Evolutionary conservation across 1,140 invertebrate species (phyloP).

Genomic region (Penaeus vannamei): DNA sequence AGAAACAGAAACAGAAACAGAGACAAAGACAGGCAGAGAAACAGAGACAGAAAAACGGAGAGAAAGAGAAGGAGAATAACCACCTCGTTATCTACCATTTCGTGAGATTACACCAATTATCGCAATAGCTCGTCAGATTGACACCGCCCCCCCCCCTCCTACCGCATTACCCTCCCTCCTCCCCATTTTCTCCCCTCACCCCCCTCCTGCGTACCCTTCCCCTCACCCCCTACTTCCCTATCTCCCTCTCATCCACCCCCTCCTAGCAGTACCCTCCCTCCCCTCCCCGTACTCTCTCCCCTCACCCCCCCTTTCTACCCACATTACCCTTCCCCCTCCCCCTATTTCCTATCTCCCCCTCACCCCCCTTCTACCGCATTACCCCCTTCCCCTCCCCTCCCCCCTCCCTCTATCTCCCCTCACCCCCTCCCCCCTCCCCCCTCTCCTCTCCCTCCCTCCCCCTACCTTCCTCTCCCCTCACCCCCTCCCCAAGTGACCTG

Average conservation of each 20-base stretch:
- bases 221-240: not conserved
- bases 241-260: not conserved
- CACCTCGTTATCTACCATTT: no score
- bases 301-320: not conserved
- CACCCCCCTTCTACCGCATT: not conserved
- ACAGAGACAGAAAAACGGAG: slow-evolving; percentile 18
- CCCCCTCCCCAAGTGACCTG: no score
- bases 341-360: not conserved
- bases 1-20: no score
- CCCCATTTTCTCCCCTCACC: not conserved
- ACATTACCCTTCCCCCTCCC: not conserved
- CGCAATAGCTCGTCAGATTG: no score
- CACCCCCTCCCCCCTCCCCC: not conserved
- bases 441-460: not conserved
- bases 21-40: not conserved
- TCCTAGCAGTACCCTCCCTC: not conserved
- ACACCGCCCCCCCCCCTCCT: not conserved
- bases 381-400: not conserved
- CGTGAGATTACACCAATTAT: no score
- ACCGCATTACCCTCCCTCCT: not conserved
- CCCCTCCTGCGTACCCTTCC: no score
- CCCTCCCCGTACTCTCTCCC: not conserved
- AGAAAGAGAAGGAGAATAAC: not conserved
- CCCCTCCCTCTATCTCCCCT: not conserved
- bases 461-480: not conserved